Evolutionary conservation across 2,113 vertebrate species (phyloP), one percentile per base, ranked within the genome.

Genomic region (Barnardius zonarius): DNA sequence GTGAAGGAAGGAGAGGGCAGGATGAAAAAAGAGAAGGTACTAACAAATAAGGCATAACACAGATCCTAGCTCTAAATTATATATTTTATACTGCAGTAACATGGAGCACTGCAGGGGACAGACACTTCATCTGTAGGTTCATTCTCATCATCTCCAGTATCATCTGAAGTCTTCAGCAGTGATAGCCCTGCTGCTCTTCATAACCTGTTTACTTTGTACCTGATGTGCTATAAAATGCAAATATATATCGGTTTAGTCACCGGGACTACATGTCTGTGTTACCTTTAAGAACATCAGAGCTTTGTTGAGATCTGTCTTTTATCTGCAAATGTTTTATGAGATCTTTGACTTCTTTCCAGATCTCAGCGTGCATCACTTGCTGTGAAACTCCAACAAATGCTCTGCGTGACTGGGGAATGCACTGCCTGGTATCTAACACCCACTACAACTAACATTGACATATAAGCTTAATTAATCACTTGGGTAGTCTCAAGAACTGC

Each of bases 301-400:
- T 57, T 66, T 67, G 77, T 10, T 73, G 83, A 94, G 74, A 92
- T 76, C 61, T 90, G 83, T 55, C 61, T 93, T 92, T 96, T 49
- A 88, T 66, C 68, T 88, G 49, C 48, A 86, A 59, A 59, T n/a
- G 57, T 48, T 70, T 86, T 61, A 86, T 30, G 43, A 95, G 73
- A 48, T 64, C 80, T 91, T 73, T 74, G 86, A 88, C 74, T 90
- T 86, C 90, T 69, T 74, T 87, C 61, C 73, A 79, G 57, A 63
- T 92, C 62, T 92, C 87, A 86, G 79, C 5, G 2, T 23, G 70
- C 33, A 13, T 5, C 18, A 46, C 82, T 84, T 57, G 67, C 73
- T 77, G 87, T 76, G 82, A 91, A 90, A 82, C 39, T 76, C 80
- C 84, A 77, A 57, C 75, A 81, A 86, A 78, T 1, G 39, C 44